These are phyloP conservation scores for Parnassius mnemosyne DNA, from an alignment of 2,888 invertebrate genomes.

Conservation along the genomic window DNA sequence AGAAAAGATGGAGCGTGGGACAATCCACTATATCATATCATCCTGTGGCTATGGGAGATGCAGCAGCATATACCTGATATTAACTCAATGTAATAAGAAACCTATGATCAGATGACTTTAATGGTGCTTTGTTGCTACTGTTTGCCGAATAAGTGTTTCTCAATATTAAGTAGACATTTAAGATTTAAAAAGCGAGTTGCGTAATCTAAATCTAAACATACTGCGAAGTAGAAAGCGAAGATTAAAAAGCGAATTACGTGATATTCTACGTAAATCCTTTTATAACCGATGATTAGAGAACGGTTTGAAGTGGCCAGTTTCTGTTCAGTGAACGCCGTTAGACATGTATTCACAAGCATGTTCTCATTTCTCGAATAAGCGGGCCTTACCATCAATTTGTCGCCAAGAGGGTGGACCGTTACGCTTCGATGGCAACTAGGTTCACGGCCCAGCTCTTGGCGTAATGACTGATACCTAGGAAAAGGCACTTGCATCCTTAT, in stretches of 20 bases:
- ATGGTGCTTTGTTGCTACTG: no score
- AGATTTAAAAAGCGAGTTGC: no score
- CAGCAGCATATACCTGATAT: no score
- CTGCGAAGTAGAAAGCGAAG: background rate
- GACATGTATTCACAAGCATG: conserved; percentile 10
- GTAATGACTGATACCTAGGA: conserved; percentile 8
- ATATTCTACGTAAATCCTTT: background rate
- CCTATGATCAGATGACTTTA: no score
- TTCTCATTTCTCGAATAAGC: conserved; percentile 23
- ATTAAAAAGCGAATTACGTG: background rate
- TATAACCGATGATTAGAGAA: conserved; percentile 6
- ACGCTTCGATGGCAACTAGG: conserved; percentile 28
- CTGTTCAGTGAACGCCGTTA: conserved; percentile 12
- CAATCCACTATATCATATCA: no score
- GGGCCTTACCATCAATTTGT: conserved; percentile 34
- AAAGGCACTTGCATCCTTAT: no score
- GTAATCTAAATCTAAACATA: background rate
- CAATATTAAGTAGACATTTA: no score
- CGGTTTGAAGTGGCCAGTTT: conserved; percentile 4
- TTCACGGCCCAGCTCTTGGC: conserved; percentile 18
- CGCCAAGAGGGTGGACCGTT: conserved; percentile 36
- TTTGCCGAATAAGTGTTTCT: no score
- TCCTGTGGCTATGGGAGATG: no score
- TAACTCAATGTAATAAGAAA: no score
- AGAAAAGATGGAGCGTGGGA: no score